Base-by-base conservation (phyloP, 2,797 vertebrate genomes). In the Spheniscus humboldti region DNA sequence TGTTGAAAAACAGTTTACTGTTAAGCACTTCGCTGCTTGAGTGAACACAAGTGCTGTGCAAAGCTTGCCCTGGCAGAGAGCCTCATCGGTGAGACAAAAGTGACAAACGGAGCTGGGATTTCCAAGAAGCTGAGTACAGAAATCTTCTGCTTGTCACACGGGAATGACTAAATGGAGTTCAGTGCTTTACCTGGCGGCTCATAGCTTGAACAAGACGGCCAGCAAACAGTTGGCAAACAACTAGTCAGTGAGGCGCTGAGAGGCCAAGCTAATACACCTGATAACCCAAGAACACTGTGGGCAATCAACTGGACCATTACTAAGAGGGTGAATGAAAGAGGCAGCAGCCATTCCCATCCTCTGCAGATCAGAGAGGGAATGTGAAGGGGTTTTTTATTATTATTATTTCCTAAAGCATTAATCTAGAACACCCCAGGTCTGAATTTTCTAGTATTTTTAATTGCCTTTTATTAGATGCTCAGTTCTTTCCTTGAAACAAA, bases 201-300 rank as follows among this genome's bases (percentile, higher is more conserved):
- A 1, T 10, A 81, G 18, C 6, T 3, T 35, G n/a, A 73, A 39
- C 11, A 77, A 37, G 35, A 39, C 0, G 1, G 9, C 10, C 59
- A 79, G 74, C 82, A 94, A 85, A 31, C 45, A 59, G 69, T 5
- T 0, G 1, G 30, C 17, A 79, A 91, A 25, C 27, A 59, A 27
- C 25, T 25, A 35, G 33, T 16, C 20, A 56, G 8, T 9, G 28
- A 77, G 28, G 27, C 25, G 69, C 15, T 13, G 59, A 43, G 27
- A 4, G 74, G 39, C 31, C n/a, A 16, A 55, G 25, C 20, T 59
- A 39, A 33, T 9, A 37, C 4, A 55, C 5, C 13, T 52, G 25
- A 20, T 28, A 88, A 81, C 20, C 14, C 39, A 75, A 71, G n/a
- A 52, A 52, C 13, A 15, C n/a, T 15, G 22, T 2, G 47, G 4